Conservation (phyloP, 2,888 invertebrate species). For the Epistrophella euchroma region DNA sequence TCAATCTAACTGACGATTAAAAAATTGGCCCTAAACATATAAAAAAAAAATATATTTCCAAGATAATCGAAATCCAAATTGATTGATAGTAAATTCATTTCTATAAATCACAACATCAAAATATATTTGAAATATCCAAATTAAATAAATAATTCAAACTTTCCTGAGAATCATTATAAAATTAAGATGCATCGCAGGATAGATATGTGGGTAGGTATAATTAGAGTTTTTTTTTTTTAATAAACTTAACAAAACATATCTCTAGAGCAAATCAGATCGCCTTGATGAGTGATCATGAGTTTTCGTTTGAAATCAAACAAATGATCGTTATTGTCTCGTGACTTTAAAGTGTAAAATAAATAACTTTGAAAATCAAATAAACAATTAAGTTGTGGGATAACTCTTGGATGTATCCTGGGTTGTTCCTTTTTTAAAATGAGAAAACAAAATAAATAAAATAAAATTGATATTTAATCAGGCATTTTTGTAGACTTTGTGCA, state of each 20-base stretch:
- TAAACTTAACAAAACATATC: not conserved
- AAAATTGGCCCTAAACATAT: too few relatives aligned
- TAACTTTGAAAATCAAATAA: slow-evolving; percentile 9
- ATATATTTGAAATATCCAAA: too few relatives aligned
- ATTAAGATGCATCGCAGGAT: not conserved
- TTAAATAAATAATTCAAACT: too few relatives aligned
- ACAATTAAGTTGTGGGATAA: not conserved
- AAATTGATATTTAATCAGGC: too few relatives aligned
- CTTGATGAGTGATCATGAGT: slow-evolving; percentile 21
- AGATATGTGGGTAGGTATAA: too few relatives aligned
- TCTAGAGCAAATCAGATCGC: not conserved
- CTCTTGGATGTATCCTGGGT: not conserved
- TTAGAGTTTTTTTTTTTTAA: not conserved
- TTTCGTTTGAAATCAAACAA: slow-evolving; percentile 15
- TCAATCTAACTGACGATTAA: too few relatives aligned
- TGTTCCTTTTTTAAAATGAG: not conserved
- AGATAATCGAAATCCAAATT: too few relatives aligned
- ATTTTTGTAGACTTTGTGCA: too few relatives aligned
- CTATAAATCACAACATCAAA: too few relatives aligned
- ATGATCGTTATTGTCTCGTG: slow-evolving; percentile 15
- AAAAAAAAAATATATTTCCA: too few relatives aligned
- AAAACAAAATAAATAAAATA: too few relatives aligned
- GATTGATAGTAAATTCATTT: too few relatives aligned
- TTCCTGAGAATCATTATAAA: not conserved
- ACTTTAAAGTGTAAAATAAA: slow-evolving; percentile 27